Evolutionary conservation across 2,888 invertebrate species (phyloP).

Genomic region (Biston betularia): DNA sequence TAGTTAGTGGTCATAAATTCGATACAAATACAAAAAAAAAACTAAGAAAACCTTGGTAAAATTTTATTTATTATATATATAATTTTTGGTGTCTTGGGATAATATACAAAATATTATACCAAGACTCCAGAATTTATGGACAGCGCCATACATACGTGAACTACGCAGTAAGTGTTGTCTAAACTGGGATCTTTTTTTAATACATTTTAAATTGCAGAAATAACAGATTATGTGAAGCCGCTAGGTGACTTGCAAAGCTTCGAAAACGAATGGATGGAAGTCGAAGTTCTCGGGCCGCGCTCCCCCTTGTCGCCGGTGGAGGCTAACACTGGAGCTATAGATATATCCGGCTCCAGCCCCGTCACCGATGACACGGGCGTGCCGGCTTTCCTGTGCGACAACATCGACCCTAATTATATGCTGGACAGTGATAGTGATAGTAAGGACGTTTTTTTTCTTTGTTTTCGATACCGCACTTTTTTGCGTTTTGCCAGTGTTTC

Average conservation of each 20-base stretch:
- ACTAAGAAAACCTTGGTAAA: too few species aligned
- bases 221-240: slow-evolving; percentile 88
- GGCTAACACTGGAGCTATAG: slow-evolving; percentile 61
- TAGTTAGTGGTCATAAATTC: too few species aligned
- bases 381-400: slow-evolving; percentile 87
- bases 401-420: slow-evolving; percentile 86
- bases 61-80: too few species aligned
- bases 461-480: too few species aligned
- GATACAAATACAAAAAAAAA: too few species aligned
- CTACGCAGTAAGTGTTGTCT: too few species aligned
- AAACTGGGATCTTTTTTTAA: too few species aligned
- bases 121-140: too few species aligned
- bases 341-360: slow-evolving; percentile 67
- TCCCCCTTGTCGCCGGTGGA: slow-evolving; percentile 73
- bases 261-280: slow-evolving; percentile 97
- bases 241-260: slow-evolving; percentile 92
- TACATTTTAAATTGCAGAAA: slow-evolving; percentile 52
- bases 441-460: slow-evolving; percentile 40
- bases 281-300: slow-evolving; percentile 89
- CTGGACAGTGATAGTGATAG: slow-evolving; percentile 81
- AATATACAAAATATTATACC: too few species aligned
- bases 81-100: too few species aligned
- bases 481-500: too few species aligned
- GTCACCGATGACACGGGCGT: slow-evolving; percentile 77
- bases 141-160: too few species aligned